These are phyloP conservation scores for Emydura subglobosa DNA, from an alignment of 2,113 vertebrate genomes.

Conservation along the genomic window DNA sequence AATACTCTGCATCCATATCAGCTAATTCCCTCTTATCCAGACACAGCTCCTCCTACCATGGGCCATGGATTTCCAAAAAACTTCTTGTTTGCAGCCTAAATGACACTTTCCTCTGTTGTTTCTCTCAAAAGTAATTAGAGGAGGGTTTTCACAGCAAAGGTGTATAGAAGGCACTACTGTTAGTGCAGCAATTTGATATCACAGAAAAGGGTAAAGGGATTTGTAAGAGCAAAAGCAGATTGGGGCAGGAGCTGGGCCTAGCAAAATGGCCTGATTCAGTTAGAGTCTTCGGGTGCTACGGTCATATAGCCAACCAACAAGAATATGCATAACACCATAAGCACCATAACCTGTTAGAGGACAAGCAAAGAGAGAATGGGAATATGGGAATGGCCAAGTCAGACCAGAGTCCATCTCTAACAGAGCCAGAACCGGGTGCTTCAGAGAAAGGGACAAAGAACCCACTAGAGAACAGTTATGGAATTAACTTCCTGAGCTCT, in stretches of 20 bases:
- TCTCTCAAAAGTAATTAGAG: background rate
- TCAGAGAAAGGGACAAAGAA: background rate
- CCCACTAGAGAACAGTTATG: too few relatives aligned
- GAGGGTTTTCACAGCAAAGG: background rate
- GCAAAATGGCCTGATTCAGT: background rate
- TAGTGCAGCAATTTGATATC: background rate
- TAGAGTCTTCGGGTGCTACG: background rate
- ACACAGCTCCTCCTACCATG: background rate
- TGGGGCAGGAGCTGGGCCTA: background rate
- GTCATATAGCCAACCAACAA: background rate
- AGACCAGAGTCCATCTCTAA: background rate
- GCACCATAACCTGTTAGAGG: background rate
- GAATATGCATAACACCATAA: background rate
- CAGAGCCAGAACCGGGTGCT: background rate
- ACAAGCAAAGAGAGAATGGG: background rate
- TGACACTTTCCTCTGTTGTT: background rate
- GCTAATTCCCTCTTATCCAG: background rate
- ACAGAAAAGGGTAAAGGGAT: background rate
- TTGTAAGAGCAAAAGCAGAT: background rate
- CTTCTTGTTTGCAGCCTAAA: background rate
- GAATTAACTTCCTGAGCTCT: too few relatives aligned
- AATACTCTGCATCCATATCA: fast-evolving
- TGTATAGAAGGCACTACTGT: background rate
- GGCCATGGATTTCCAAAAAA: background rate
- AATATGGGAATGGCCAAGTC: background rate